A percentile compares a stretch with the other conserved stretches of the same genome.
phyloP scores from a whole-genome alignment of 2,113 vertebrate genomes.

The Galeopterus variegatus region DNA sequence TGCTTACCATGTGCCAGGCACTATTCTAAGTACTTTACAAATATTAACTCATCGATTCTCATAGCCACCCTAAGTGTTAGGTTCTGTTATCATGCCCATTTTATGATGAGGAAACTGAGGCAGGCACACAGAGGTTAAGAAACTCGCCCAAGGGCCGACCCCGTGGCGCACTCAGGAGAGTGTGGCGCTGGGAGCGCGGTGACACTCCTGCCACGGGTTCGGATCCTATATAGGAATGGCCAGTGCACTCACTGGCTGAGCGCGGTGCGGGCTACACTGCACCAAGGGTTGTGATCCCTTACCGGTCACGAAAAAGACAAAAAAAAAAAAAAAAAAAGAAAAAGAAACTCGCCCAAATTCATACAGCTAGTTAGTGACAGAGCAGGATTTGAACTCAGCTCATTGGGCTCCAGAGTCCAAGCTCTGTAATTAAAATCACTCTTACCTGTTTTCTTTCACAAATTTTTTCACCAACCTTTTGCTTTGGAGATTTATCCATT shows the following conservation, averaged over 20 bases:
- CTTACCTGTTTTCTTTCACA: neutral
- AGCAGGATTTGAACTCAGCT: slow-evolving; percentile 4
- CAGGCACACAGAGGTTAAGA: neutral
- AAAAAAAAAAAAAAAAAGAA: too few relatives aligned
- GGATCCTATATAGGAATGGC: too few relatives aligned
- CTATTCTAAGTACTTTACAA: neutral
- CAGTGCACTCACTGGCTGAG: too few relatives aligned
- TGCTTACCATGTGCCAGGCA: neutral
- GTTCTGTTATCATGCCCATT: neutral
- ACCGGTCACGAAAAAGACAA: too few relatives aligned
- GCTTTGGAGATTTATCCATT: neutral
- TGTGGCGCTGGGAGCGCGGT: too few relatives aligned
- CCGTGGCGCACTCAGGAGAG: too few relatives aligned
- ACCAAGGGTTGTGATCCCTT: too few relatives aligned
- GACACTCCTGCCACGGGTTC: too few relatives aligned
- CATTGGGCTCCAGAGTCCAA: neutral
- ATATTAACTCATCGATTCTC: neutral
- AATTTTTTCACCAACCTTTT: neutral
- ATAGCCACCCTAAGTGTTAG: neutral
- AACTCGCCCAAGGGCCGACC: neutral
- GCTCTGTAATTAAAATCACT: neutral
- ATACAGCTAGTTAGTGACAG: neutral
- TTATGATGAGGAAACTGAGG: neutral
- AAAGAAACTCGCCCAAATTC: neutral
- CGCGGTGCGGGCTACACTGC: too few relatives aligned